Conservation (phyloP, 2,113 vertebrate genomes). For the Dolichallabes microphthalmus region DNA sequence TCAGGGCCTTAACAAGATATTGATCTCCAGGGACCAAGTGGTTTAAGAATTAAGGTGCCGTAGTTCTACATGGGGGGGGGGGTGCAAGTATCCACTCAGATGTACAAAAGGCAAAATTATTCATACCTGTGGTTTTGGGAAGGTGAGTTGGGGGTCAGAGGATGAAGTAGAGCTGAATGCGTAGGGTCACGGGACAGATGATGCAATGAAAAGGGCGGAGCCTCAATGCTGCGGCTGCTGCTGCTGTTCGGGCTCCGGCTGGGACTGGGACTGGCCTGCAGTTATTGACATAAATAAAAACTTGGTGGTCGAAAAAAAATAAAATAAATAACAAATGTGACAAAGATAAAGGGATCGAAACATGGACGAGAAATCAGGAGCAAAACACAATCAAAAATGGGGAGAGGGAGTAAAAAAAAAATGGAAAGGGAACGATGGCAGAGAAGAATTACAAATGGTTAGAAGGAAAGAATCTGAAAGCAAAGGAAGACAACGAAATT, state of each 20-base stretch:
- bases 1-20: background rate
- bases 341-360: conserved; percentile 67
- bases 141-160: conserved; percentile 62
- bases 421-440: conserved; percentile 69
- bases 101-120: background rate
- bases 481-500: conserved; percentile 69
- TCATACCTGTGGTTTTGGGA: conserved; percentile 70
- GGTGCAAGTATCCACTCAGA: no score
- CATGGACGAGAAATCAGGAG: conserved; percentile 52
- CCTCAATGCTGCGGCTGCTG: conserved; percentile 73
- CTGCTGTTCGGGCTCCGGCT: conserved; percentile 31
- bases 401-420: conserved; percentile 62
- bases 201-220: conserved; percentile 68
- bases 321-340: conserved; percentile 68
- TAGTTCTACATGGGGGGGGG: background rate
- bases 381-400: conserved; percentile 60
- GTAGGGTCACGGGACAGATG: conserved; percentile 68
- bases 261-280: conserved; percentile 84
- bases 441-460: conserved; percentile 80
- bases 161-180: conserved; percentile 70
- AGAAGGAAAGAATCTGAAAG: conserved; percentile 75
- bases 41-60: background rate
- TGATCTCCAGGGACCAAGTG: no score
- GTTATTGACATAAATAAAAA: conserved; percentile 99
- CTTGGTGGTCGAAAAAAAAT: conserved; percentile 91